These are phyloP conservation scores for Formica selysi DNA, from an alignment of 1,140 invertebrate genomes.

Conservation along the genomic window DNA sequence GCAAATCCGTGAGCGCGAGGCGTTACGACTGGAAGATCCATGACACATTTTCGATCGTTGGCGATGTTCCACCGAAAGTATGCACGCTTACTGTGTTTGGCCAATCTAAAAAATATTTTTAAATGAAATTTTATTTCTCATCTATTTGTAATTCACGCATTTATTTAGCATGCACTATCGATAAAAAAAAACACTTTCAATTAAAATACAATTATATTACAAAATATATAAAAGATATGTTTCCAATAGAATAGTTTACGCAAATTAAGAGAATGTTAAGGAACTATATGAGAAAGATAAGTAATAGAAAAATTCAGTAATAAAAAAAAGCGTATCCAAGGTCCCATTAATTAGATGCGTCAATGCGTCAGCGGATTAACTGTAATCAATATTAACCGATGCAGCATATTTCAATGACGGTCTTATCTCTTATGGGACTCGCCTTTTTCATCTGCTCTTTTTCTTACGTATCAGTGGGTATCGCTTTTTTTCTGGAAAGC, in stretches of 20 bases:
- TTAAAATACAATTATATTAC: neutral
- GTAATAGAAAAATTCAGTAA: neutral
- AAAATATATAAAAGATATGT: neutral
- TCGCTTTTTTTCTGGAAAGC: conserved; percentile 24
- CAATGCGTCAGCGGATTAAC: neutral
- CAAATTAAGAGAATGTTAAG: neutral
- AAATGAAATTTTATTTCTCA: conserved; percentile 22
- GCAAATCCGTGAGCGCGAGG: conserved; percentile 75
- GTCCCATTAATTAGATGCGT: neutral
- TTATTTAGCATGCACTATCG: neutral
- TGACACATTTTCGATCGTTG: conserved; percentile 69
- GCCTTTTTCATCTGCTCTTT: neutral
- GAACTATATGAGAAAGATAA: neutral
- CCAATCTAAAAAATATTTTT: conserved; percentile 21
- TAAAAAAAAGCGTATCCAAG: neutral
- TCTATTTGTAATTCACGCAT: neutral
- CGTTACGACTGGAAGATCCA: conserved; percentile 51
- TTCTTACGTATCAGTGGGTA: neutral
- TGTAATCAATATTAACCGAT: neutral
- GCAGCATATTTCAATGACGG: neutral
- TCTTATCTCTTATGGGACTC: neutral
- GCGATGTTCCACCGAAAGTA: conserved; percentile 22
- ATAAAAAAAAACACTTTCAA: neutral
- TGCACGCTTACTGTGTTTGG: neutral
- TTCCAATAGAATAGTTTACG: neutral